These are phyloP conservation scores for Erebia ligea DNA, from an alignment of 2,888 invertebrate genomes.

Conservation along the genomic window DNA sequence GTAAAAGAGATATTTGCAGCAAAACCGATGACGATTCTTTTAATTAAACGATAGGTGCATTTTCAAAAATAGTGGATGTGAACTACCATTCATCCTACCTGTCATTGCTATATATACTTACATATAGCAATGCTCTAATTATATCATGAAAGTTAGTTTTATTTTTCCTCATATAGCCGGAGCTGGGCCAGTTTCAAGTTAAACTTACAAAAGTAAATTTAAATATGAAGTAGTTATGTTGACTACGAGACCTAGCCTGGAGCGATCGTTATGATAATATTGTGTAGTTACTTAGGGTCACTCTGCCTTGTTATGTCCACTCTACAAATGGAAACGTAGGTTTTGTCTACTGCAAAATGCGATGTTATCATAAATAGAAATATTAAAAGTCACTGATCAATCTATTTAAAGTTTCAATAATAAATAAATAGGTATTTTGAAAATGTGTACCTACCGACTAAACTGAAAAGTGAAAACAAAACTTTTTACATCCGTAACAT, in stretches of 20 bases:
- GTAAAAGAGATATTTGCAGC: no score
- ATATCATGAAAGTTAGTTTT: not conserved
- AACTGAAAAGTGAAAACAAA: no score
- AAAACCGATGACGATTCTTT: no score
- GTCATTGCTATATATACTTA: no score
- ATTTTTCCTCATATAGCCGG: not conserved
- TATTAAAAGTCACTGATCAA: not conserved
- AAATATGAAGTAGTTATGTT: constrained; percentile 16
- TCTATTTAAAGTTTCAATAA: no score
- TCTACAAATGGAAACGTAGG: constrained; percentile 51
- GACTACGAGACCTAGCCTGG: constrained; percentile 38
- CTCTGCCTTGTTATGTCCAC: constrained; percentile 44
- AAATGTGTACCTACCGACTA: no score
- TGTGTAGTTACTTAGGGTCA: constrained; percentile 44
- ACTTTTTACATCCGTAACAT: no score
- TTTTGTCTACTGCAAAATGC: constrained; percentile 25
- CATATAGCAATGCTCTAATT: no score
- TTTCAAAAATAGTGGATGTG: no score
- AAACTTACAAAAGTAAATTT: constrained; percentile 8
- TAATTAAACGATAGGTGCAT: no score
- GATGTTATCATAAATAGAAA: not conserved
- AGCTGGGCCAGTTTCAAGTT: not conserved
- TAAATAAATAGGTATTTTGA: no score
- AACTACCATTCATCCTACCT: no score
- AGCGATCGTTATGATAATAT: constrained; percentile 41